Evolutionary conservation across 2,888 invertebrate species (phyloP), one percentile per base, ranked within the genome.

Genomic region (Eupithecia exiguata): DNA sequence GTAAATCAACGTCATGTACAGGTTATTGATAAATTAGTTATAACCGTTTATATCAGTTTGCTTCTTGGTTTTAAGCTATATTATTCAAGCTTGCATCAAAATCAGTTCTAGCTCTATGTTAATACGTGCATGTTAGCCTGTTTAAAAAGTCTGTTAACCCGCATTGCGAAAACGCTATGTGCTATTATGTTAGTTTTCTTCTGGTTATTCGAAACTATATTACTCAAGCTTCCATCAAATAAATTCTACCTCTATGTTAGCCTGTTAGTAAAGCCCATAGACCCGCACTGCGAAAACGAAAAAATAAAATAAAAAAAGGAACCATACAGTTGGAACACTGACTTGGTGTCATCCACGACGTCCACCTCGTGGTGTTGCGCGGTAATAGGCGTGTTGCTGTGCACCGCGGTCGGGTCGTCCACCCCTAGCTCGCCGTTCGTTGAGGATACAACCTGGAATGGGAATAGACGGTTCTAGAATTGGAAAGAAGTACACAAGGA

Each of bases 321-420:
- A 88, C 89, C 92, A 88, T 92, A 92, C 92, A 92, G 91, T 92
- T 91, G 91, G 84, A 91, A 93, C 94, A 96, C 97, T 96, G 96
- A 98, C 98, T 98, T 99, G 95, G 98, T 99, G 96, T 99, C 99
- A 95, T 99, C 99, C 86, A 98, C 97, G 89, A 98, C 97, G 93
- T 99, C 99, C 80, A 98, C 97, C 95, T 99, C 99, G 90, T 97
- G 97, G 91, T 97, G 97, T 80, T 96, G 96, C 91, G 97, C 98
- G 82, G 99, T 98, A 91, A 99, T 99, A 82, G 99, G 99, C 86
- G 99, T 98, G 95, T 99, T 99, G 92, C 99, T 99, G 95, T 99
- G 98, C 78, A 98, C 99, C 78, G 98, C 99, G 72, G 98, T 98
- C 40, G 98, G 98, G 95, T 99, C 99, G 92, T 99, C 99, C 81